A percentile compares a stretch with the other conserved stretches of the same genome.
Conservation (phyloP, 2,888 invertebrate genomes). For the Tuta absoluta region DNA sequence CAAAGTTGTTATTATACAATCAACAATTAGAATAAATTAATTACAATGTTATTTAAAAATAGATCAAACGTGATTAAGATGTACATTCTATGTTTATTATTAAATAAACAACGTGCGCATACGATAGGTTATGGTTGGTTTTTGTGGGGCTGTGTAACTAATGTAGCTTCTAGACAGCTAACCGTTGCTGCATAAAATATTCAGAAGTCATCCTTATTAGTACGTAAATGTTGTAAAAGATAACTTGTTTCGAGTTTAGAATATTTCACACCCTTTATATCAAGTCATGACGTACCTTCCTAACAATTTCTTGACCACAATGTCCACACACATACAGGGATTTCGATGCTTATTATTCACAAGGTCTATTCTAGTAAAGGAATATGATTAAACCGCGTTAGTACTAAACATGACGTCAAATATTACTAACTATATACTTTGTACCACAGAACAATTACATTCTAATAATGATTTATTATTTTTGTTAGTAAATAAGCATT, state of each 20-base stretch:
- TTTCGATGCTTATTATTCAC: background rate
- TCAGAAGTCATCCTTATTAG: too few relatives aligned
- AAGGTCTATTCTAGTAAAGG: slow-evolving; percentile 30
- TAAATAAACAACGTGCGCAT: background rate
- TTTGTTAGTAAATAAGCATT: slow-evolving; percentile 1
- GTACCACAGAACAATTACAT: background rate
- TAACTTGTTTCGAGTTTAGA: background rate
- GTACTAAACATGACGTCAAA: slow-evolving; percentile 17
- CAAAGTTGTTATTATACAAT: background rate
- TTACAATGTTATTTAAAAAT: background rate
- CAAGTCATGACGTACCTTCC: background rate
- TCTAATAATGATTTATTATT: background rate
- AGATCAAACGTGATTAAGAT: background rate
- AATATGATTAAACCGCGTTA: slow-evolving; percentile 31
- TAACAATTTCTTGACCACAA: background rate
- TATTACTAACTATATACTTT: background rate
- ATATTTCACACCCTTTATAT: background rate
- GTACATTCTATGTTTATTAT: background rate
- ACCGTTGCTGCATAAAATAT: slow-evolving; percentile 5
- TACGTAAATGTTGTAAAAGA: too few relatives aligned
- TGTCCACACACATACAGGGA: background rate
- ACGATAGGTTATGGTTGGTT: background rate
- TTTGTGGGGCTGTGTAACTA: background rate
- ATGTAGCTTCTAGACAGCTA: background rate
- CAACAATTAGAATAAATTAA: background rate